These are phyloP conservation scores for Drosophila cracens DNA, from an alignment of 2,888 invertebrate species.

Conservation along the genomic window DNA sequence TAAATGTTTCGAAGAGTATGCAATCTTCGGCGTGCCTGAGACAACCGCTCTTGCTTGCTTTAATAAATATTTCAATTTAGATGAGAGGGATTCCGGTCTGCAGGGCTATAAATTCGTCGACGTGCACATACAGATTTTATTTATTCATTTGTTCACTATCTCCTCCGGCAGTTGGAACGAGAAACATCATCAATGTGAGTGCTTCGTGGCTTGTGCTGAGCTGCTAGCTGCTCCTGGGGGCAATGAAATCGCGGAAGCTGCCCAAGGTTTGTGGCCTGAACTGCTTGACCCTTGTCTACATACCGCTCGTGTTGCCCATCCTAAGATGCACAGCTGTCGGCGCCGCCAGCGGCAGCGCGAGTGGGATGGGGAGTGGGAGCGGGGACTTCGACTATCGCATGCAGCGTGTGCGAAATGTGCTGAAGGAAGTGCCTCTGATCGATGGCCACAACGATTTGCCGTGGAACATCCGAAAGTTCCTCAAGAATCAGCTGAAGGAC, in stretches of 20 bases:
- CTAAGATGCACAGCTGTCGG: constrained; percentile 79
- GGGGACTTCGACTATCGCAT: constrained; percentile 86
- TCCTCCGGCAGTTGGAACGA: constrained; percentile 49
- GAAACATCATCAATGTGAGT: constrained; percentile 82
- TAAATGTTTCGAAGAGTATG: background rate
- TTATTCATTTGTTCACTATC: constrained; percentile 6
- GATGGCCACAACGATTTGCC: constrained; percentile 89
- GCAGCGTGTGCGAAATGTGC: constrained; percentile 86
- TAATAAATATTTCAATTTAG: constrained; percentile 2
- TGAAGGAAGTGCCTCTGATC: constrained; percentile 88
- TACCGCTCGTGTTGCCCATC: constrained; percentile 83
- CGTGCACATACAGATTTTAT: background rate
- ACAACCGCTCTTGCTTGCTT: background rate
- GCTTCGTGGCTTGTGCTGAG: constrained; percentile 74
- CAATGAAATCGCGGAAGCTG: constrained; percentile 85
- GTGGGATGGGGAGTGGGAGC: constrained; percentile 64
- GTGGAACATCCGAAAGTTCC: constrained; percentile 89
- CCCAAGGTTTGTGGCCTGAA: constrained; percentile 85
- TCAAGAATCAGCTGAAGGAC: constrained; percentile 87
- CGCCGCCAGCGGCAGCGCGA: constrained; percentile 30
- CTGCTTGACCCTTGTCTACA: constrained; percentile 84
- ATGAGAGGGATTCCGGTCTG: background rate
- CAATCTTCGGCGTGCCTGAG: background rate
- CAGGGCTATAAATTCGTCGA: background rate
- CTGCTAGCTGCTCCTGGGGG: constrained; percentile 81